Conservation (phyloP, 1,140 invertebrate genomes). For the Cydia splendana region DNA sequence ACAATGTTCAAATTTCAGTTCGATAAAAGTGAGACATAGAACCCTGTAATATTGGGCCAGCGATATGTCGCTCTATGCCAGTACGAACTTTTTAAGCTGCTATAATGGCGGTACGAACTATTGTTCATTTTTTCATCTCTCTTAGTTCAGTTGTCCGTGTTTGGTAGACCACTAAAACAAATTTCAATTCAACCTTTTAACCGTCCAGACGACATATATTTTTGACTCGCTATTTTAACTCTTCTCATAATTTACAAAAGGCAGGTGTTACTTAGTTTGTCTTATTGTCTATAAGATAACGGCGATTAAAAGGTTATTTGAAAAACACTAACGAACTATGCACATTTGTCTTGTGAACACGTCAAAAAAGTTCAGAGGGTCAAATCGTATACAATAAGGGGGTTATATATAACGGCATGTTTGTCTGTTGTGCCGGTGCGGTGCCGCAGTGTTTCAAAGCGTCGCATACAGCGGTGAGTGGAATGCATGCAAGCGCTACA, state of each 20-base stretch:
- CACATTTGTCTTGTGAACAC: constrained; percentile 18
- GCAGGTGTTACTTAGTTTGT: too few relatives aligned
- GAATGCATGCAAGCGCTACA: constrained; percentile 67
- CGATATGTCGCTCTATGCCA: neutral
- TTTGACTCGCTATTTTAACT: too few relatives aligned
- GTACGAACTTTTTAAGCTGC: neutral
- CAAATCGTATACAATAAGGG: constrained; percentile 42
- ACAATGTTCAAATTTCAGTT: too few relatives aligned
- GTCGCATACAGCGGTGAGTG: constrained; percentile 96
- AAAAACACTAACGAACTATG: neutral
- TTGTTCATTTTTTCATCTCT: neutral
- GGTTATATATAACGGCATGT: constrained; percentile 76
- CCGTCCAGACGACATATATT: neutral
- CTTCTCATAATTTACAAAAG: too few relatives aligned
- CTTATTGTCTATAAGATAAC: neutral
- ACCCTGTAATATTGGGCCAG: too few relatives aligned
- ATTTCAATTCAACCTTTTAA: neutral
- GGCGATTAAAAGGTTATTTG: neutral
- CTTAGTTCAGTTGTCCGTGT: too few relatives aligned
- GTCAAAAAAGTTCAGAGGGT: neutral
- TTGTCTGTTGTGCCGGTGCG: constrained; percentile 77
- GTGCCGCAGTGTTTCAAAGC: constrained; percentile 92
- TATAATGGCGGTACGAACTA: neutral
- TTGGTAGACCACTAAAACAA: neutral
- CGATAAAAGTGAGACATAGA: too few relatives aligned